Base-by-base conservation (phyloP, 2,888 invertebrate species). In the Zonitis immaculata region DNA sequence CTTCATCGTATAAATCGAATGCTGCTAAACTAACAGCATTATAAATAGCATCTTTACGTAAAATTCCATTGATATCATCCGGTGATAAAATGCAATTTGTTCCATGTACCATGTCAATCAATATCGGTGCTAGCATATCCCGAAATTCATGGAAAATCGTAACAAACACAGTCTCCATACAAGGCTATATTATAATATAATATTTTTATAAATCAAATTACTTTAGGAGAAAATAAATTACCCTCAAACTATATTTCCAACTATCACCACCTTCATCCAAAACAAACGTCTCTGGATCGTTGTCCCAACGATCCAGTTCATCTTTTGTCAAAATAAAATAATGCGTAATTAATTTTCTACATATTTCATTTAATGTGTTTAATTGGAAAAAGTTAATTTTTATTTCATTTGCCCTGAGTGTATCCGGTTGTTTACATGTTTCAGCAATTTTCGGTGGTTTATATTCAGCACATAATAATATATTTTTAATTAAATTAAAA, bases 221-320 rank as follows among this genome's bases (percentile, higher is more conserved):
- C 12, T 6, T n/a, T 11, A 11, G 7, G 42, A 43, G 12, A n/a
- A 25, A 26, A 26, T 49, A 20, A 26, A 80, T 78, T 75, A 91
- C 91, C 81, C 91, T 83, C 57, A 95, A 79, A 67, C 88, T 91
- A 72, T 93, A 96, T 71, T 93, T 95, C 91, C 93, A 95, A n/a
- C 89, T 88, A 73, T 95, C 95, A 0, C 93, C 93, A 9, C 87
- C 85, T 73, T 94, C 93, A 67, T 92, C 92, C 39, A 87, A 86
- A 69, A 91, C 89, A 74, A 91, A 95, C 61, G 86, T 87, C 77
- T 96, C 96, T 0, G 95, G 94, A 75, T 95, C 92, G 0, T 86
- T 83, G 68, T 91, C 89, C 96, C 95, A 96, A 51, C 86, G 78
- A 46, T 88, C 87, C 48, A 96, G 77, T 74, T 96, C 95, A 42